Conservation (phyloP, 1,140 invertebrate species). For the Pachyrhynchus sulphureomaculatus region DNA sequence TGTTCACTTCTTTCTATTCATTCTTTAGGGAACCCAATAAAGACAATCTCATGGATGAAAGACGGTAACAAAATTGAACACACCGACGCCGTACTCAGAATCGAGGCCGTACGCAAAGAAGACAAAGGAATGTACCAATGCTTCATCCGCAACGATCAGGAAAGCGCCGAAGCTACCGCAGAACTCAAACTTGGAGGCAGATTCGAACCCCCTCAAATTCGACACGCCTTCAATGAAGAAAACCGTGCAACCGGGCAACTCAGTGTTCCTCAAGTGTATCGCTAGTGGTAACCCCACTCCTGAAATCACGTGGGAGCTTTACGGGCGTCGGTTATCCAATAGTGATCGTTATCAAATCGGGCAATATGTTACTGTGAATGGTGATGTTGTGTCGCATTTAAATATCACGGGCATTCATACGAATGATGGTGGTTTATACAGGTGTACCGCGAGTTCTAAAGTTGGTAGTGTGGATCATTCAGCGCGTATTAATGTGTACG, state of each 20-base stretch:
- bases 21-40: slow-evolving; percentile 48
- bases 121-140: slow-evolving; percentile 98
- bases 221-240: slow-evolving; percentile 83
- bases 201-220: slow-evolving; percentile 86
- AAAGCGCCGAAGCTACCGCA: slow-evolving; percentile 88
- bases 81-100: slow-evolving; percentile 76
- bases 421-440: slow-evolving; percentile 89
- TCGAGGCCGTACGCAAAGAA: slow-evolving; percentile 88
- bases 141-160: slow-evolving; percentile 90
- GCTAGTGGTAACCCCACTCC: slow-evolving; percentile 90
- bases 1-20: not conserved
- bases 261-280: slow-evolving; percentile 67
- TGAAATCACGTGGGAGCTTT: slow-evolving; percentile 91
- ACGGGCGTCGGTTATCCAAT: slow-evolving; percentile 81
- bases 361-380: slow-evolving; percentile 83
- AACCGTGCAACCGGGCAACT: slow-evolving; percentile 77
- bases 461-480: slow-evolving; percentile 85
- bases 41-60: slow-evolving; percentile 86
- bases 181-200: slow-evolving; percentile 91
- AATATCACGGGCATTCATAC: slow-evolving; percentile 91
- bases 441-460: slow-evolving; percentile 86
- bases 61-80: slow-evolving; percentile 82
- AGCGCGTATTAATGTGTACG: slow-evolving; percentile 89
- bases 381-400: slow-evolving; percentile 90
- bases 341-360: slow-evolving; percentile 80